These are phyloP conservation scores for Dipodomys spectabilis DNA, from an alignment of 2,113 vertebrate genomes.

Conservation along the genomic window DNA sequence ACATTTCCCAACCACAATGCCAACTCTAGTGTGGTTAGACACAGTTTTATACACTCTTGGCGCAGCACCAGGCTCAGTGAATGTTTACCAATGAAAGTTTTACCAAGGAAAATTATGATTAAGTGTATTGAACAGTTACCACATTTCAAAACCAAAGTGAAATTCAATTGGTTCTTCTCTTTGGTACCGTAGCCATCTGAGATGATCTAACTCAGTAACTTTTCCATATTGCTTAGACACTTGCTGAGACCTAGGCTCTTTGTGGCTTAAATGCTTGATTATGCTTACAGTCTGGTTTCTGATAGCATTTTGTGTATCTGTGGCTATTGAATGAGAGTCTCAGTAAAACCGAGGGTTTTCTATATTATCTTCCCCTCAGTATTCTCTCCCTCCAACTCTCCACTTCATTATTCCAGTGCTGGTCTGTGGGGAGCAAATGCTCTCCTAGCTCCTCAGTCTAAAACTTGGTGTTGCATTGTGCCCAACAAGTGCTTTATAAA, in stretches of 20 bases:
- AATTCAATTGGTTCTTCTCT: not conserved
- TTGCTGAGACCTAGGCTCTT: not conserved
- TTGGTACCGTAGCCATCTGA: not conserved
- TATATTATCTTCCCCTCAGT: not conserved
- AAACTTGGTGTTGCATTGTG: not conserved
- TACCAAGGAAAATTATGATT: conserved; percentile 8
- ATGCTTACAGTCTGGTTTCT: not conserved
- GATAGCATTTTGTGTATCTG: not conserved
- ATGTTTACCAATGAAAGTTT: conserved; percentile 47
- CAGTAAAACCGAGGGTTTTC: conserved; percentile 31
- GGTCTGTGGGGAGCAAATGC: conserved; percentile 24
- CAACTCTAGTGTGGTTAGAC: not conserved
- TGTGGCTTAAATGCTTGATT: not conserved
- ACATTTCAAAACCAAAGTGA: not conserved
- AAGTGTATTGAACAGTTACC: not conserved
- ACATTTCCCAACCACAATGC: not conserved
- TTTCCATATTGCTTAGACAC: not conserved
- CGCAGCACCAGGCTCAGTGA: not conserved
- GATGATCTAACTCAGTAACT: not conserved
- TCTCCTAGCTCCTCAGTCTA: not conserved
- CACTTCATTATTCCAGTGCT: not conserved
- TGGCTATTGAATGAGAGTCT: not conserved
- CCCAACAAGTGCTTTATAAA: conserved; percentile 60
- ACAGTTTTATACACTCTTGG: conserved; percentile 12
- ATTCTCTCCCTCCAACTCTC: conserved; percentile 16